phyloP scores from a whole-genome alignment of 2,888 invertebrate species.

The Caenorhabditis plicata region DNA sequence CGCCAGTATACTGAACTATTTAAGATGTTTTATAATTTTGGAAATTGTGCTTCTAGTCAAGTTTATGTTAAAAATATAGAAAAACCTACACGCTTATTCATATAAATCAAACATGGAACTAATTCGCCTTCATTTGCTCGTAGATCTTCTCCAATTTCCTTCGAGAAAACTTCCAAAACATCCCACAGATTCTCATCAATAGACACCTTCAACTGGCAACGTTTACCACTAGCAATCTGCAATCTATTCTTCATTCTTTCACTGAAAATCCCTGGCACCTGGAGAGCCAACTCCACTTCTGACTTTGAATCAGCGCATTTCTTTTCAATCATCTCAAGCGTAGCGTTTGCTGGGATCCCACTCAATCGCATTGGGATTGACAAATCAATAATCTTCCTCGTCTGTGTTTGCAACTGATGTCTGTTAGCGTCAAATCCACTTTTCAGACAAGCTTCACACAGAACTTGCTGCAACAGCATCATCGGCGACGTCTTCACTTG shows the following conservation, averaged over 20 bases:
- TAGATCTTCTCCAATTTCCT: slow-evolving; percentile 30
- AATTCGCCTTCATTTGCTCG: slow-evolving; percentile 8
- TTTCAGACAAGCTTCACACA: slow-evolving; percentile 84
- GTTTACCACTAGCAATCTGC: slow-evolving; percentile 21
- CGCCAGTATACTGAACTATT: slow-evolving; percentile 33
- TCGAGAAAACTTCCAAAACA: slow-evolving; percentile 25
- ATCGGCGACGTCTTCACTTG: slow-evolving; percentile 45
- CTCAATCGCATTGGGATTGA: slow-evolving; percentile 80
- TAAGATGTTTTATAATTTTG: not conserved
- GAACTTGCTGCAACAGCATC: slow-evolving; percentile 43
- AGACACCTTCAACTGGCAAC: slow-evolving; percentile 23
- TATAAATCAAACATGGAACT: slow-evolving; percentile 42
- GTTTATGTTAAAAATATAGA: not conserved
- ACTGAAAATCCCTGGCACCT: slow-evolving; percentile 11
- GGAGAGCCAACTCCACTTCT: slow-evolving; percentile 47
- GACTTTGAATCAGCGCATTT: slow-evolving; percentile 2
- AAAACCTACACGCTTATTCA: slow-evolving; percentile 42
- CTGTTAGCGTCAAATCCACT: slow-evolving; percentile 76
- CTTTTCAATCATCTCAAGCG: slow-evolving; percentile 78
- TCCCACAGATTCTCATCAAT: slow-evolving; percentile 21
- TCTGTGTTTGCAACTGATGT: slow-evolving; percentile 77
- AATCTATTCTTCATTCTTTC: not conserved
- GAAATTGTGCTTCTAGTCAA: not conserved
- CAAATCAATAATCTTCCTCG: slow-evolving; percentile 78
- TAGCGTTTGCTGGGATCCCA: slow-evolving; percentile 86